Conservation (phyloP, 2,113 vertebrate genomes). For the Fulica atra region DNA sequence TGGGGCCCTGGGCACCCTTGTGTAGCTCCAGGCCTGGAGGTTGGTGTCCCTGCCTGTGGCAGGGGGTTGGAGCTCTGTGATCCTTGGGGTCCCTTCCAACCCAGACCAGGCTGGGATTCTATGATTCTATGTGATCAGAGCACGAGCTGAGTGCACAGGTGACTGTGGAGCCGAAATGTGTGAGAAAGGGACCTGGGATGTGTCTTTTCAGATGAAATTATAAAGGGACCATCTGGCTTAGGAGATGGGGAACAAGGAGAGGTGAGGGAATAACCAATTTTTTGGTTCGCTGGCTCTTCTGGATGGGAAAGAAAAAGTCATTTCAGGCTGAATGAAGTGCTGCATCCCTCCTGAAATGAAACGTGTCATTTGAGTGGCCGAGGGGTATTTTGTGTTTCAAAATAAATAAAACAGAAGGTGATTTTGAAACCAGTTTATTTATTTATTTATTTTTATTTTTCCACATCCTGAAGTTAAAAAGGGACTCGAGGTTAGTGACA, state of each 20-base stretch:
- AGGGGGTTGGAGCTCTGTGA: no score
- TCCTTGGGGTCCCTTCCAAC: no score
- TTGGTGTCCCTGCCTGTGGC: no score
- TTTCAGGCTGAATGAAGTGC: not conserved
- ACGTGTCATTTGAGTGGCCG: not conserved
- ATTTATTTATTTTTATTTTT: no score
- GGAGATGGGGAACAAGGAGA: not conserved
- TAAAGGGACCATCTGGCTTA: not conserved
- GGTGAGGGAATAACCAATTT: not conserved
- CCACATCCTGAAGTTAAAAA: not conserved
- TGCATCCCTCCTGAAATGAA: not conserved
- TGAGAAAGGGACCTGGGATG: not conserved
- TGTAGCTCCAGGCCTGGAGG: no score
- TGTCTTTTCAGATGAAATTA: not conserved
- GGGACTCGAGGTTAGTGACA: not conserved
- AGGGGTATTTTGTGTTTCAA: not conserved
- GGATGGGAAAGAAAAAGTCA: not conserved
- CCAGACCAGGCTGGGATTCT: no score
- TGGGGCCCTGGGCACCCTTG: no score
- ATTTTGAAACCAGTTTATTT: not conserved
- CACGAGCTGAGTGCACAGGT: fast-evolving
- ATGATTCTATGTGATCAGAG: not conserved
- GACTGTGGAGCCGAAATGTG: no score
- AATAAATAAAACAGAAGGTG: not conserved
- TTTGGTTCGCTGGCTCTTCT: not conserved